Evolutionary conservation across 37 sponge, comb jelly and placozoan genomes (phyloP), one percentile per base, ranked within the genome.

Genomic region (Petrosia ficiformis): DNA sequence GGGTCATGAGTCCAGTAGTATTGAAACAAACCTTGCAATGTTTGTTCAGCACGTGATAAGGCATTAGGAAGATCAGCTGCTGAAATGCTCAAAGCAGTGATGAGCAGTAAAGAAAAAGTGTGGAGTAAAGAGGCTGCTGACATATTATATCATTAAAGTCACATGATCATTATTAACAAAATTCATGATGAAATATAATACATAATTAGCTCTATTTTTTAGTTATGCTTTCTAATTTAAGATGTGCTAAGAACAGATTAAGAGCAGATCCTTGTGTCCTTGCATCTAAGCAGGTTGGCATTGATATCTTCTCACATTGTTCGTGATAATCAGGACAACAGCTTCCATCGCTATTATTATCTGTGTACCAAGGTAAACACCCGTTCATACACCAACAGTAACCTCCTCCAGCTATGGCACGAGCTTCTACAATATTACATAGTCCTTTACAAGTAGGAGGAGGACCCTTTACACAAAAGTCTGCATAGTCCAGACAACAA

Each of bases 401-500:
- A 4, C 81, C 81, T 4, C 81, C 81, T 19, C 72, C 73, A 37
- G 42, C 43, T 10, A 73, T 21, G 38, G 79, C 44, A 39, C 22
- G 61, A 25, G 81, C 63, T 4, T 16, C 19, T 16, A 59, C 8
- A 2, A 44, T 67, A 6, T 24, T 56, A 33, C 67, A 72, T 6
- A 26, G 6, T 10, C 81, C 70, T 35, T 65, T 71, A 36, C 81
- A 68, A n/a, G 52, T 19, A 33, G 44, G 56, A 10, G 26, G 22
- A 2, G 70, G 70, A 44, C 43, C 30, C 8, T 68, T 32, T 19
- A 5, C 25, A 28, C 80, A 80, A 21, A 68, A 40, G 42, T 73
- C 66, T 3, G 64, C 81, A 70, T 80, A 80, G 64, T 80, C 81
- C 42, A 80, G 64, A 57, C 81, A 80, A 36, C 81, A 80, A 34